Conservation (phyloP, 2,113 vertebrate species). For the Oreocharis arfaki region DNA sequence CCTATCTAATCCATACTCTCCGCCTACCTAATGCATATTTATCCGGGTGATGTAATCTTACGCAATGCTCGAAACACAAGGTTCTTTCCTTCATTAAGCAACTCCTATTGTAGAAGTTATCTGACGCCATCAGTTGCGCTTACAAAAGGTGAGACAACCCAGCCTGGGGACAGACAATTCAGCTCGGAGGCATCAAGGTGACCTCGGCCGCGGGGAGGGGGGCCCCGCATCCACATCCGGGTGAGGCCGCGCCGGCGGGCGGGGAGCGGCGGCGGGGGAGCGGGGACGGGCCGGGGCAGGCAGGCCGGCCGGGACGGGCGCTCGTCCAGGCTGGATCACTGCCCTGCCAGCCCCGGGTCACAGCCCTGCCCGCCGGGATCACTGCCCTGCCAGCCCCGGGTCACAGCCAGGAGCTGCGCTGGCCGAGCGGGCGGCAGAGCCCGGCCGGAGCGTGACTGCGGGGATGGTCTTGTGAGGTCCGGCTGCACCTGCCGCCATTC, state of each 20-base stretch:
- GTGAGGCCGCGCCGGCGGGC: not conserved
- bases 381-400: no score
- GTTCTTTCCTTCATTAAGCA: not conserved
- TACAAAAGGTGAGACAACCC: not conserved
- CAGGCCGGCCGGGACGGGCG: not conserved
- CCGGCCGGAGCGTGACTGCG: not conserved
- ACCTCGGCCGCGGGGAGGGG: not conserved
- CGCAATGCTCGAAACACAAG: not conserved
- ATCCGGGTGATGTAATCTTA: not conserved
- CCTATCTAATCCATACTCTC: not conserved
- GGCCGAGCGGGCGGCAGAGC: not conserved
- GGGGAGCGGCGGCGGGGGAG: not conserved
- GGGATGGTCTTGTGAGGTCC: not conserved
- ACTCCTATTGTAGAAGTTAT: not conserved
- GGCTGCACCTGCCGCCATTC: not conserved
- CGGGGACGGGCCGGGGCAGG: not conserved
- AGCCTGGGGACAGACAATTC: not conserved
- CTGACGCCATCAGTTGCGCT: not conserved
- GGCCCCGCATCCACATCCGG: not conserved
- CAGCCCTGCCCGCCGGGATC: not conserved
- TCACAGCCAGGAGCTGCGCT: no score
- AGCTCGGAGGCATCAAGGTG: not conserved
- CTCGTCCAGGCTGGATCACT: rapidly evolving
- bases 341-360: not conserved
- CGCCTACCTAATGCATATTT: not conserved